Evolutionary conservation across 2,888 invertebrate species (phyloP).

Genomic region (Oasisia sp.): DNA sequence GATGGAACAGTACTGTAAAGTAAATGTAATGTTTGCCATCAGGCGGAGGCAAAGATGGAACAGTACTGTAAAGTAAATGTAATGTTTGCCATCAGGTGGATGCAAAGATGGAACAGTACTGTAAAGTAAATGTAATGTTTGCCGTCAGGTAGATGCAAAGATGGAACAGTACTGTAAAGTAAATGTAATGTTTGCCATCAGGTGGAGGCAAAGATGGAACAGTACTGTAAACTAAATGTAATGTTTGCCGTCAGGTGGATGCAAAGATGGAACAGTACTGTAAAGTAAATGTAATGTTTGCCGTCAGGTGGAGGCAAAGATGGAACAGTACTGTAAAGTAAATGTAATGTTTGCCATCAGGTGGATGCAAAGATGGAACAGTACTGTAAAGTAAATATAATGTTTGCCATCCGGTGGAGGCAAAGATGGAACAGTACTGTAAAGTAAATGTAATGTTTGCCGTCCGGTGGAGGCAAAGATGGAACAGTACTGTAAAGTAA

Average conservation of each 20-base stretch:
- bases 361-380: constrained; percentile 79
- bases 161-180: constrained; percentile 71
- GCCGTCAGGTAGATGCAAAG: constrained; percentile 73
- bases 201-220: constrained; percentile 79
- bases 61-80: constrained; percentile 56
- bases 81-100: constrained; percentile 68
- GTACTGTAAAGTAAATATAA: not conserved
- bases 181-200: constrained; percentile 36
- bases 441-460: not conserved
- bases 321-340: constrained; percentile 70
- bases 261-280: constrained; percentile 76
- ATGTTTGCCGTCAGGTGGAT: constrained; percentile 69
- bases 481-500: constrained; percentile 67
- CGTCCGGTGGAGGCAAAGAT: constrained; percentile 76
- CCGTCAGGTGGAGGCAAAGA: constrained; percentile 74
- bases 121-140: too few species aligned
- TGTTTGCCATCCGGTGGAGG: constrained; percentile 70
- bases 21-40: not conserved
- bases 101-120: constrained; percentile 76
- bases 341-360: constrained; percentile 43
- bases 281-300: too few species aligned
- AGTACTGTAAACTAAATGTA: constrained; percentile 48
- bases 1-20: constrained; percentile 71
- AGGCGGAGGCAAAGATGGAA: constrained; percentile 78
- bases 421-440: constrained; percentile 75